These are phyloP conservation scores for Ectemnius lituratus DNA, from an alignment of 2,888 invertebrate species.

Conservation along the genomic window DNA sequence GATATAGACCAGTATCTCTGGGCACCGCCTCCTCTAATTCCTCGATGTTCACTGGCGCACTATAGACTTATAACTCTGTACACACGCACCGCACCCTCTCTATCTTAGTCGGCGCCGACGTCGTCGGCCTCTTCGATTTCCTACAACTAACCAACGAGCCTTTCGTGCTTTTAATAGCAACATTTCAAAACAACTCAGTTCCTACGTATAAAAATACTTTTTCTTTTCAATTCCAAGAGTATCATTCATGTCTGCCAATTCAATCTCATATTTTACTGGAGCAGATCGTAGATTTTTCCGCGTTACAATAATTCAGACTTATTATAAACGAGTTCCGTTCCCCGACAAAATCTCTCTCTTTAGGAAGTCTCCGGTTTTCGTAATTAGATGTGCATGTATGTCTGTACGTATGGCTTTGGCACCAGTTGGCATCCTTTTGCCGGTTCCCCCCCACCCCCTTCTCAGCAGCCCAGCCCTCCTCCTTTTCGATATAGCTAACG, in stretches of 20 bases:
- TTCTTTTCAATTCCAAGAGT: neutral
- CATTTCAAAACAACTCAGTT: neutral
- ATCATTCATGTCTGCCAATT: too few relatives aligned
- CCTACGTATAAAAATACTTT: constrained; percentile 20
- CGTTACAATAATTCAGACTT: too few relatives aligned
- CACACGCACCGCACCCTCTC: constrained; percentile 24
- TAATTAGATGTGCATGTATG: constrained; percentile 13
- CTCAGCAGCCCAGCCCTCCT: constrained; percentile 11
- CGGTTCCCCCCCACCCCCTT: too few relatives aligned
- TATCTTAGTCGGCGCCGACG: constrained; percentile 32
- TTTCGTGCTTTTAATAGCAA: too few relatives aligned
- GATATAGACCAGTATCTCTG: constrained; percentile 15
- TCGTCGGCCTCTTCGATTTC: constrained; percentile 26
- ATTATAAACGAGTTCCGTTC: too few relatives aligned
- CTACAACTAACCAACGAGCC: too few relatives aligned
- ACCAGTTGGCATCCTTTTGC: neutral
- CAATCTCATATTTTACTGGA: too few relatives aligned
- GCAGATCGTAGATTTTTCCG: too few relatives aligned
- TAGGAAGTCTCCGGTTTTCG: too few relatives aligned
- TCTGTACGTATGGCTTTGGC: constrained; percentile 9
- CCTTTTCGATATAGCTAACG: neutral
- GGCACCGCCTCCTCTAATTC: constrained; percentile 42
- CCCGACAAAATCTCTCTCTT: too few relatives aligned
- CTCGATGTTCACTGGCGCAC: constrained; percentile 63
- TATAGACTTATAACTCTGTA: constrained; percentile 30